Evolutionary conservation across 1,140 invertebrate species (phyloP), one percentile per base, ranked within the genome.

Genomic region (Cheumatopsyche charites): DNA sequence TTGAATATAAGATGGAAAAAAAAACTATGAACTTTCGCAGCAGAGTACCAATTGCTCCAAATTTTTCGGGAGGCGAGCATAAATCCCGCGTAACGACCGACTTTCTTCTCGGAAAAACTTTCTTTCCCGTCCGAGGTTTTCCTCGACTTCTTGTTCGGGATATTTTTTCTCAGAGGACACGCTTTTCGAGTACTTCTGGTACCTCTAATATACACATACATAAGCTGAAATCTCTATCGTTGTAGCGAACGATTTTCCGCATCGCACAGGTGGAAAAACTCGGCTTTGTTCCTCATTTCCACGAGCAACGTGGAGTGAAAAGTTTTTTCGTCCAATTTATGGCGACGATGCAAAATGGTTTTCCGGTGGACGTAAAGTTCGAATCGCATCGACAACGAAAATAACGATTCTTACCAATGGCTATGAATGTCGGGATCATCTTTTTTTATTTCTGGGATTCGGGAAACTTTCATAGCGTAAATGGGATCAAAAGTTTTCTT

Each of bases 11-110:
- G n/a, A n/a, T n/a, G n/a, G n/a, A n/a, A 36, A 36, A 36, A 36
- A 36, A 36, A 36, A 36, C 29, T 36, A 36, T 36, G 29, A 36
- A 36, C 29, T 36, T 36, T 36, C 29, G 29, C 29, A n/a, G n/a
- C n/a, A 36, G 29, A 36, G 29, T 36, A 36, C 21, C 21, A 58
- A 19, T 25, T 9, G 55, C 4, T 26, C 11, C 55, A 58, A 58
- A 58, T 58, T 58, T 58, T 58, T 19, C 55, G 55, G 47, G 12
- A 45, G 17, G 47, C 47, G n/a, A 19, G 55, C 55, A 58, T 58
- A 58, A 58, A 58, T 58, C 55, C 55, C 55, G 23, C 55, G 23
- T 58, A 58, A 58, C 55, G 55, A 58, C 55, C 55, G 55, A 58
- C 55, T 58, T 58, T 58, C 55, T 58, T 58, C 55, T 4, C 21